A percentile compares a stretch with the other conserved stretches of the same genome.
phyloP scores from a whole-genome alignment of 2,113 vertebrate species.

The Aegithalos caudatus region DNA sequence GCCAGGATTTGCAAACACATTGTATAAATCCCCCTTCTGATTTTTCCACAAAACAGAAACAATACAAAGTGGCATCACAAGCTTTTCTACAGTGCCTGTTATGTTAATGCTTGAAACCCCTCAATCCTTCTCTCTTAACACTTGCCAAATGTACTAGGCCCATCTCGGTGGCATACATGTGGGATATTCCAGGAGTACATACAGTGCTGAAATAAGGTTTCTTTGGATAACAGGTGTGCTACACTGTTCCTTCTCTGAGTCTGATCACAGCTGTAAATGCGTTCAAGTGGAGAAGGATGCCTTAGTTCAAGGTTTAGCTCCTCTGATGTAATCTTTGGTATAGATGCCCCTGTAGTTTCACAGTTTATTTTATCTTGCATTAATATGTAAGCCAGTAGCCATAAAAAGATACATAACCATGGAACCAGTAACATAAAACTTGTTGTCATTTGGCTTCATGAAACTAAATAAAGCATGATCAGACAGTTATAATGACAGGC shows the following conservation, averaged over 20 bases:
- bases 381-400: not conserved
- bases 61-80: not conserved
- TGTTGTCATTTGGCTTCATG: not conserved
- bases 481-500: not conserved
- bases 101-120: not conserved
- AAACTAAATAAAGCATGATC: not conserved
- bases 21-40: not conserved
- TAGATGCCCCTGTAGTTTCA: not conserved
- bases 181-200: not conserved
- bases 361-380: conserved; percentile 3
- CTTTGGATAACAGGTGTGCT: not conserved
- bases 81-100: not conserved
- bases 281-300: not conserved
- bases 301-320: not conserved
- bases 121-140: not conserved
- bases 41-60: not conserved
- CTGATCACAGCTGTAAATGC: not conserved
- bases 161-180: not conserved
- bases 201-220: not conserved
- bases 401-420: not conserved
- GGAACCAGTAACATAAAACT: not conserved
- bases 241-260: not conserved
- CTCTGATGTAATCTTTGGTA: not conserved
- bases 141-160: not conserved
- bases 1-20: not conserved